These are phyloP conservation scores for Caenorhabditis sp. DNA, from an alignment of 2,888 invertebrate species.

Conservation along the genomic window DNA sequence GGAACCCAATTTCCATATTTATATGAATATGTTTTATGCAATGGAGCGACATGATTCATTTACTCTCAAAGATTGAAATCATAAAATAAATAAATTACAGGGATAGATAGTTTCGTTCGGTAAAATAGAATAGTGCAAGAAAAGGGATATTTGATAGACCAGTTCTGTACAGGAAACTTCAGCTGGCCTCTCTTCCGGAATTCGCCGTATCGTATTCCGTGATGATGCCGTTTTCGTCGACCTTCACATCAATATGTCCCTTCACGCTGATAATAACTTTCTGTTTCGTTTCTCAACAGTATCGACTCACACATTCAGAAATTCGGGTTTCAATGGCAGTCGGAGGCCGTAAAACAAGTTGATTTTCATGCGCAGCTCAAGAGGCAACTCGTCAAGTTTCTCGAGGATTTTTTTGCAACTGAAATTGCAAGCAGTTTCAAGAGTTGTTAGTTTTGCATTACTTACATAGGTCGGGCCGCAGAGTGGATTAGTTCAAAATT, in stretches of 20 bases:
- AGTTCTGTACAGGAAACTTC: too few species aligned
- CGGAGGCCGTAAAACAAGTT: conserved; percentile 9
- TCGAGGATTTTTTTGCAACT: neutral
- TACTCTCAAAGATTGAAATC: neutral
- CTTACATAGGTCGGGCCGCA: too few species aligned
- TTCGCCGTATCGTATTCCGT: conserved; percentile 2
- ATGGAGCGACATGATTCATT: neutral
- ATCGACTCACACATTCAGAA: conserved; percentile 19
- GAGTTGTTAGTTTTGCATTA: too few species aligned
- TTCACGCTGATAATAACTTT: conserved; percentile 8
- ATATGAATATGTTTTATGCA: too few species aligned
- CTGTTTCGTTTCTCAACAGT: neutral
- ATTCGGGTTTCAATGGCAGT: conserved; percentile 9
- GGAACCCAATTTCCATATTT: too few species aligned
- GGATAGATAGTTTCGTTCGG: too few species aligned
- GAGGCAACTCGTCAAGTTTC: conserved; percentile 3
- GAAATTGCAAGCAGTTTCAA: too few species aligned
- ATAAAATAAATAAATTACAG: too few species aligned
- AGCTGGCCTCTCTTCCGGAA: neutral
- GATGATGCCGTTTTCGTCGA: conserved; percentile 22
- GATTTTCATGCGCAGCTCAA: conserved; percentile 6
- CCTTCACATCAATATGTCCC: neutral
- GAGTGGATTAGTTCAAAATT: too few species aligned
- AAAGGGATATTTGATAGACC: neutral
- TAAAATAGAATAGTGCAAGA: neutral